Evolutionary conservation across 2,113 vertebrate genomes (phyloP).

Genomic region (Pseudorhombus dupliciocellatus): DNA sequence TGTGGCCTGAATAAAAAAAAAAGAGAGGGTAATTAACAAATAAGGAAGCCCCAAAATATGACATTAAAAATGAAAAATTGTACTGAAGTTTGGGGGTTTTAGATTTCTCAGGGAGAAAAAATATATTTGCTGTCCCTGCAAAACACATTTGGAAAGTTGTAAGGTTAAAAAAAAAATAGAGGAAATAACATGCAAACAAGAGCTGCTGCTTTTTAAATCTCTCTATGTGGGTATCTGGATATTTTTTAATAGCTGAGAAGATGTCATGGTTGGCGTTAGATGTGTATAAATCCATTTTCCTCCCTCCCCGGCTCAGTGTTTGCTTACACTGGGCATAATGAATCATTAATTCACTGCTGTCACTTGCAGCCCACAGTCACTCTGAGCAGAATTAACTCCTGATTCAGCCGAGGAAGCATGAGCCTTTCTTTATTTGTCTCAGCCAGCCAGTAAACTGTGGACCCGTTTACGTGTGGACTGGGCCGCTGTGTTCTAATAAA

Average conservation of each 20-base stretch:
- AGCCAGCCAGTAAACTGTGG: conserved; percentile 9
- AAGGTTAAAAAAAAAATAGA: background rate
- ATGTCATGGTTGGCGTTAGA: conserved; percentile 69
- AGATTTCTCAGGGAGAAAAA: conserved; percentile 30
- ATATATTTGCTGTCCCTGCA: conserved; percentile 11
- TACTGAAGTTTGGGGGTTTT: conserved; percentile 38
- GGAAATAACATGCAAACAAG: conserved; percentile 2
- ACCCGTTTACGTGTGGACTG: conserved; percentile 20
- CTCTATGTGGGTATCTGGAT: conserved; percentile 19
- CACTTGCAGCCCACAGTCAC: conserved; percentile 68
- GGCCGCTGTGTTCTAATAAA: conserved; percentile 32
- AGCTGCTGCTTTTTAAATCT: conserved; percentile 13
- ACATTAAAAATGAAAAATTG: conserved; percentile 52
- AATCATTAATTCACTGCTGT: conserved; percentile 78
- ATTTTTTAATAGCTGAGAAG: conserved; percentile 40
- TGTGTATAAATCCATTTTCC: conserved; percentile 73
- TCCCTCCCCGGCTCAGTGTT: conserved; percentile 59
- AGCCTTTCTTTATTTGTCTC: conserved; percentile 26
- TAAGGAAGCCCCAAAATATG: conserved; percentile 38
- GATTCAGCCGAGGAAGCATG: conserved; percentile 50
- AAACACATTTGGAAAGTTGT: conserved; percentile 18
- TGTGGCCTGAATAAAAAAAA: conserved; percentile 37
- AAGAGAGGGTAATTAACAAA: conserved; percentile 63
- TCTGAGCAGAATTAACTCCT: conserved; percentile 67
- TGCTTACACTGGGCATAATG: conserved; percentile 78